phyloP scores from a whole-genome alignment of 2,113 vertebrate species.

The Pleuronectes platessa region DNA sequence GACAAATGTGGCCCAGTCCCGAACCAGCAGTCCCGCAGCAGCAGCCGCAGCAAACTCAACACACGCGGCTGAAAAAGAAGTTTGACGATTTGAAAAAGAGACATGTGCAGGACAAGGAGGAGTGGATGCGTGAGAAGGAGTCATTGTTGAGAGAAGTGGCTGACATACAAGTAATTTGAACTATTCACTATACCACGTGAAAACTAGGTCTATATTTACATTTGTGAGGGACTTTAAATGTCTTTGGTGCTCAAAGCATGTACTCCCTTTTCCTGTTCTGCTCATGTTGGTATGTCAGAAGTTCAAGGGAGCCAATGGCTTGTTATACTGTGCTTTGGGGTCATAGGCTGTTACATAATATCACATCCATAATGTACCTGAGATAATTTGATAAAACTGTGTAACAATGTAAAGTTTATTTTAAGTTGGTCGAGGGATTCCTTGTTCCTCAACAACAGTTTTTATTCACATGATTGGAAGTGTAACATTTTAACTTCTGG shows the following conservation, averaged over 20 bases:
- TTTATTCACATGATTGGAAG: neutral
- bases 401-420: too few relatives aligned
- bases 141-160: constrained; percentile 83
- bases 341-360: too few relatives aligned
- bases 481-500: neutral
- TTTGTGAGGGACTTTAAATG: neutral
- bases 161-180: constrained; percentile 80
- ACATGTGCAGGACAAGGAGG: constrained; percentile 78
- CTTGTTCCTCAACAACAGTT: neutral
- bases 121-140: constrained; percentile 81
- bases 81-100: constrained; percentile 77
- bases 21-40: constrained; percentile 37
- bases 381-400: too few relatives aligned
- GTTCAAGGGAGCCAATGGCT: neutral
- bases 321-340: neutral
- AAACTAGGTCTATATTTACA: neutral
- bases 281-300: neutral
- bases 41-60: constrained; percentile 60
- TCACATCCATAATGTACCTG: too few relatives aligned
- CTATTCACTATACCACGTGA: neutral
- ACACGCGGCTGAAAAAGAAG: constrained; percentile 78
- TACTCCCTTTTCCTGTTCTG: neutral
- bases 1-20: constrained; percentile 63
- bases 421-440: too few relatives aligned
- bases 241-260: neutral